phyloP scores from a whole-genome alignment of 2,797 vertebrate genomes.

The Microhierax caerulescens region DNA sequence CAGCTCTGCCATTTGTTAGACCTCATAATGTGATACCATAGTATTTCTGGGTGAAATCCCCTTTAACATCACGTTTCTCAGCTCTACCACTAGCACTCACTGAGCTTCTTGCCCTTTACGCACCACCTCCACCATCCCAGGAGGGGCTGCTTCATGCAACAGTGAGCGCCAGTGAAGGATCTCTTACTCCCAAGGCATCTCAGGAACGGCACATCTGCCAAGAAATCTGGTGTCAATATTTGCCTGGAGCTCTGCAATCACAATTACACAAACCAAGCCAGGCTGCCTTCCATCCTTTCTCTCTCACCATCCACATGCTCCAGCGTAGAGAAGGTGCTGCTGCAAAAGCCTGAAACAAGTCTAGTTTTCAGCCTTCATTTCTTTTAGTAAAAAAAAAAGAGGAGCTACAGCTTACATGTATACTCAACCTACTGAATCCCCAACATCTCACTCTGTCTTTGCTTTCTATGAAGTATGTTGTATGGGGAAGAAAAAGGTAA shows the following conservation, averaged over 20 bases:
- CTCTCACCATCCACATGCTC: background rate
- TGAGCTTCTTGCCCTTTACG: background rate
- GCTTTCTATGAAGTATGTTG: background rate
- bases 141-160: slow-evolving; percentile 26
- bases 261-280: slow-evolving; percentile 23
- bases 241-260: slow-evolving; percentile 64
- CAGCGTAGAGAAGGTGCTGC: slow-evolving; percentile 1
- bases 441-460: background rate
- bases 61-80: background rate
- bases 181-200: slow-evolving; percentile 54
- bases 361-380: slow-evolving; percentile 24
- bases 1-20: background rate
- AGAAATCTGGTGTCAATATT: slow-evolving; percentile 70
- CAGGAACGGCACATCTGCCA: slow-evolving; percentile 53
- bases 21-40: rapidly evolving
- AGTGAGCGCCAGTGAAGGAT: slow-evolving; percentile 6
- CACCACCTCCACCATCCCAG: slow-evolving; percentile 47
- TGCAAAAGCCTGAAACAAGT: slow-evolving; percentile 38
- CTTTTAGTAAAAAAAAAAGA: background rate
- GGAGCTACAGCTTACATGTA: background rate
- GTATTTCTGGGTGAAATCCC: background rate
- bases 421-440: background rate
- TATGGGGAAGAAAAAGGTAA: background rate
- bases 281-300: background rate
- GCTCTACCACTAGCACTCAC: background rate